phyloP scores from a whole-genome alignment of 2,888 invertebrate genomes.

The Phyllotreta striolata region DNA sequence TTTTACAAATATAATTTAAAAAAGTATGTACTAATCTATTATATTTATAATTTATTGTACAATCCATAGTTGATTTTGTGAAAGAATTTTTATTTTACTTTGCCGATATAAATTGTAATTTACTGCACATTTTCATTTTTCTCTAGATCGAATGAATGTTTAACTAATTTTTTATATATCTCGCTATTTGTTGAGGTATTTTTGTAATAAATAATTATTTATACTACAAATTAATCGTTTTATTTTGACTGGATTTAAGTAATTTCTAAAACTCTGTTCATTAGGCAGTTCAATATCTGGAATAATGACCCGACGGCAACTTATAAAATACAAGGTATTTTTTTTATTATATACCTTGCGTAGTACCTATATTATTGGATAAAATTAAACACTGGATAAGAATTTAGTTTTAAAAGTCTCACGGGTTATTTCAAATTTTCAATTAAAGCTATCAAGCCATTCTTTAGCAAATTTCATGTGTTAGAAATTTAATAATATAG shows the following conservation, averaged over 20 bases:
- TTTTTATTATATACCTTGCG: too few species aligned
- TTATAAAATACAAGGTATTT: too few species aligned
- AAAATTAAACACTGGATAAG: too few species aligned
- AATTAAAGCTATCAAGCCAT: too few species aligned
- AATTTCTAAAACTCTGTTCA: background rate
- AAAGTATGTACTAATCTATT: conserved; percentile 2
- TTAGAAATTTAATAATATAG: too few species aligned
- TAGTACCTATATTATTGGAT: too few species aligned
- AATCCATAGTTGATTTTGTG: conserved; percentile 12
- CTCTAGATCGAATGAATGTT: too few species aligned
- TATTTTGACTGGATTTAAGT: background rate
- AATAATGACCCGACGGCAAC: too few species aligned
- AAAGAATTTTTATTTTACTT: conserved; percentile 8
- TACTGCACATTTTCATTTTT: conserved; percentile 8
- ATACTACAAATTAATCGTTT: conserved; percentile 9
- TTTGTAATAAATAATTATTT: conserved; percentile 19
- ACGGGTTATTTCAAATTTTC: too few species aligned
- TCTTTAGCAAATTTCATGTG: too few species aligned
- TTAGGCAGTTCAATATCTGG: background rate
- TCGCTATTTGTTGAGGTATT: conserved; percentile 10
- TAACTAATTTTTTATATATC: background rate
- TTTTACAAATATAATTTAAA: conserved; percentile 30
- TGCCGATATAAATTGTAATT: background rate
- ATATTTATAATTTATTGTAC: conserved; percentile 22
- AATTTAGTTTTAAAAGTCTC: too few species aligned